A percentile compares a stretch with the other conserved stretches of the same genome.
Conservation (phyloP, 1,140 invertebrate species). For the Habropoda laboriosa region DNA sequence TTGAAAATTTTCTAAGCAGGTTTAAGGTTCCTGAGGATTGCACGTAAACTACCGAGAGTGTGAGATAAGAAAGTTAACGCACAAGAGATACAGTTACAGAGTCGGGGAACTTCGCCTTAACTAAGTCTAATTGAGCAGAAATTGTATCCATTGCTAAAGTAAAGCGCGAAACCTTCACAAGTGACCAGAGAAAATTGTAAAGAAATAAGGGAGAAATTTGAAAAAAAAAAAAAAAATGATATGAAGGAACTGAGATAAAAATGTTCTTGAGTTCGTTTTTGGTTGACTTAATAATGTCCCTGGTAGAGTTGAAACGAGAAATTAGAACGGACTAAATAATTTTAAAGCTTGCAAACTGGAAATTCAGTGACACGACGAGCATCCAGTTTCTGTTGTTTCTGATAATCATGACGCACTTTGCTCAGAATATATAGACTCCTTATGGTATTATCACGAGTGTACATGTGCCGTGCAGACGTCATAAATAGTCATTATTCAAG, state of each 20-base stretch:
- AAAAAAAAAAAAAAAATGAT: not conserved
- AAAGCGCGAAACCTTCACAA: not conserved
- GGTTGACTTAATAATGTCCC: too few species aligned
- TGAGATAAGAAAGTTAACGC: conserved; percentile 16
- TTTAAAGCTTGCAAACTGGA: not conserved
- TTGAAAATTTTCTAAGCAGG: conserved; percentile 15
- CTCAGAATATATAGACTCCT: conserved; percentile 1
- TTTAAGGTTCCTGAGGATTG: not conserved
- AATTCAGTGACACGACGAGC: not conserved
- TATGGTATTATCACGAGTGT: conserved; percentile 13
- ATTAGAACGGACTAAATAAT: too few species aligned
- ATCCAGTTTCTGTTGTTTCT: not conserved
- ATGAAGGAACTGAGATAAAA: too few species aligned
- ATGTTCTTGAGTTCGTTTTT: too few species aligned
- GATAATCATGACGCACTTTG: conserved; percentile 13
- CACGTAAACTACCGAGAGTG: not conserved
- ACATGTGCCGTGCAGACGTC: not conserved
- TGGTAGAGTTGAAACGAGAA: too few species aligned
- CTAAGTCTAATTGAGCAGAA: conserved; percentile 8
- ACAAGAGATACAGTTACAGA: conserved; percentile 10
- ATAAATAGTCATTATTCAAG: conserved; percentile 45
- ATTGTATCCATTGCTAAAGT: conserved; percentile 3
- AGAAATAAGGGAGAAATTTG: not conserved
- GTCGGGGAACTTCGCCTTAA: not conserved
- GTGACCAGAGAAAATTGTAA: not conserved